These are phyloP conservation scores for Dysmachus trigonus DNA, from an alignment of 2,888 invertebrate genomes.

Conservation along the genomic window DNA sequence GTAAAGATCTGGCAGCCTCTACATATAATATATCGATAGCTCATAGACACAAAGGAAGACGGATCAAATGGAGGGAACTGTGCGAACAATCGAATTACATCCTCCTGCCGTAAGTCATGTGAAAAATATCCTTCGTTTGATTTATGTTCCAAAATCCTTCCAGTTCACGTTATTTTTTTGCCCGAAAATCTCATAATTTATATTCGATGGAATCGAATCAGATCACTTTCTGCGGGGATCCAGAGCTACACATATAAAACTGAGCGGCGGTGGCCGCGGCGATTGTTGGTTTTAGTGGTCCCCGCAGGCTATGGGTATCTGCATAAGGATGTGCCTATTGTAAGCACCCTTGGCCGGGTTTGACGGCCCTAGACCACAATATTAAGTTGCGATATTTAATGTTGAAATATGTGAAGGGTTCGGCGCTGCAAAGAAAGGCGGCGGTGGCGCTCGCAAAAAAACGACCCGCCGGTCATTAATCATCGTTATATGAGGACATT, in stretches of 20 bases:
- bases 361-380: not conserved
- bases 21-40: constrained; percentile 6
- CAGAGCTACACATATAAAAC: too few species aligned
- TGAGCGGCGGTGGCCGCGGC: not conserved
- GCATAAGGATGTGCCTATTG: constrained; percentile 20
- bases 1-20: not conserved
- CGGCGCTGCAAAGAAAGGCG: not conserved
- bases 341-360: not conserved
- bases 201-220: constrained; percentile 46
- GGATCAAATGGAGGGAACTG: constrained; percentile 46
- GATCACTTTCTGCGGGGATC: constrained; percentile 41
- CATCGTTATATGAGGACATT: constrained; percentile 44
- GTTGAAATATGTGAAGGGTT: constrained; percentile 35
- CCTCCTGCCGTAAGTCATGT: constrained; percentile 48
- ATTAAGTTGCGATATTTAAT: constrained; percentile 33
- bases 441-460: not conserved
- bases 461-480: constrained; percentile 38
- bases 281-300: constrained; percentile 41
- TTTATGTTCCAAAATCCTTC: constrained; percentile 44
- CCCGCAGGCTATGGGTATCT: not conserved
- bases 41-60: constrained; percentile 27
- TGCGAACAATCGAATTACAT: constrained; percentile 49
- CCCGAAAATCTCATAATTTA: constrained; percentile 43
- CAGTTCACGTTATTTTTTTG: constrained; percentile 39
- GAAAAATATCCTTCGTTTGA: constrained; percentile 48